Evolutionary conservation across 2,797 vertebrate genomes (phyloP).

Genomic region (Tokudaia muenninki): DNA sequence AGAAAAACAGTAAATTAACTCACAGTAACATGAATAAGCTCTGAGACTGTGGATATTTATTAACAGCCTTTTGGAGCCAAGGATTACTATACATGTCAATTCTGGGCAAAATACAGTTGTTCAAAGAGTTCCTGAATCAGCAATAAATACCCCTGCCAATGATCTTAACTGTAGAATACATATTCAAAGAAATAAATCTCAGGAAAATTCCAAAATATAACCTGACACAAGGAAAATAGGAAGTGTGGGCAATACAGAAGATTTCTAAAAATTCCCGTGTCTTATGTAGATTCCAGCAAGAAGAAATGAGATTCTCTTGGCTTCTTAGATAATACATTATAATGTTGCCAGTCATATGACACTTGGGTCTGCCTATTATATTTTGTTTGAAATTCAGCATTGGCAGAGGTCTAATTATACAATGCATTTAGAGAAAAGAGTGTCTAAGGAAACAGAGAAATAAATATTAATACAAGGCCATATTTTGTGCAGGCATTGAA

Average conservation of each 20-base stretch:
- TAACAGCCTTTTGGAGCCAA: neutral
- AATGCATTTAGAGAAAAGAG: neutral
- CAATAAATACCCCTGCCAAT: neutral
- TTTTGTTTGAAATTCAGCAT: neutral
- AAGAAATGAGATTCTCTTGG: neutral
- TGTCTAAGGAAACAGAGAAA: neutral
- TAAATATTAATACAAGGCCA: neutral
- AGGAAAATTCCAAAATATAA: neutral
- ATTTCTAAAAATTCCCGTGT: neutral
- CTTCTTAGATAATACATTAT: neutral
- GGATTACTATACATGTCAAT: neutral
- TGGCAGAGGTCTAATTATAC: neutral
- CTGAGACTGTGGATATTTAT: neutral
- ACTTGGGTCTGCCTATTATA: neutral
- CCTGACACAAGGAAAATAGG: neutral
- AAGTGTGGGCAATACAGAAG: neutral
- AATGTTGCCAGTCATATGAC: neutral
- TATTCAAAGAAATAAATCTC: neutral
- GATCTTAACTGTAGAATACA: neutral
- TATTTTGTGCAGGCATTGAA: neutral
- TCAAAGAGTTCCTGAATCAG: neutral
- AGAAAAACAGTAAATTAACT: neutral
- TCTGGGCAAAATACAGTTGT: neutral
- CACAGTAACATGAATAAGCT: neutral
- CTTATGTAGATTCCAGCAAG: neutral